Evolutionary conservation across 2,888 invertebrate species (phyloP), one percentile per base, ranked within the genome.

Genomic region (Bellardia pandia): DNA sequence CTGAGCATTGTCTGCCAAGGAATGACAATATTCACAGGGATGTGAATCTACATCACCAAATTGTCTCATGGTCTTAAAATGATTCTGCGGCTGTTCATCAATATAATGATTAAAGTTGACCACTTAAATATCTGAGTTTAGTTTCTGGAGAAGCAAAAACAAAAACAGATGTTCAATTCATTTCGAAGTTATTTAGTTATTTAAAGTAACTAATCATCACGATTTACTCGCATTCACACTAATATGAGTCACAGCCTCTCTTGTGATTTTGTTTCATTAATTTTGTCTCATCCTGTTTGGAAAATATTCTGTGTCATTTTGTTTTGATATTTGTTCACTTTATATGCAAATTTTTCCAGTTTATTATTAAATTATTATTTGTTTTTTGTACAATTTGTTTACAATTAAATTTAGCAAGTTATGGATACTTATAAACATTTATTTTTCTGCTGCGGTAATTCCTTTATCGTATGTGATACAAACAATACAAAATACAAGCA

Each of bases 341-440:
- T 62, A 66, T 51, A 68, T 58, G 16, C 30, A 69, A 56, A 60
- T 56, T 40, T 81, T 71, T 56, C n/a, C 16, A 45, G 48, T 58
- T 68, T 69, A 60, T 62, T 76, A 68, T 75, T n/a, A 42, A 76
- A 82, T 74, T 53, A 56, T 56, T 82, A 37, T 16, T 14, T 23
- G 56, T 66, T 23, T 76, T 82, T 71, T 68, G 40, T 56, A 75
- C 84, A 81, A 85, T 78, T 85, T 81, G 53, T 77, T 81, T 64
- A 30, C 74, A 78, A 69, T 85, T 78, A 64, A 75, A 82, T 82
- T 78, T 37, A 85, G 64, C 75, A 82, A 81, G 74, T 87, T 85
- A 71, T 60, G 53, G 78, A 58, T 83, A 75, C 64, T 82, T 64
- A 42, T 13, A 64, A 76, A 75, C 75, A 79, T 79, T 71, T 68